Base-by-base conservation (phyloP, 2,797 vertebrate genomes). In the Diplodus puntazzo region DNA sequence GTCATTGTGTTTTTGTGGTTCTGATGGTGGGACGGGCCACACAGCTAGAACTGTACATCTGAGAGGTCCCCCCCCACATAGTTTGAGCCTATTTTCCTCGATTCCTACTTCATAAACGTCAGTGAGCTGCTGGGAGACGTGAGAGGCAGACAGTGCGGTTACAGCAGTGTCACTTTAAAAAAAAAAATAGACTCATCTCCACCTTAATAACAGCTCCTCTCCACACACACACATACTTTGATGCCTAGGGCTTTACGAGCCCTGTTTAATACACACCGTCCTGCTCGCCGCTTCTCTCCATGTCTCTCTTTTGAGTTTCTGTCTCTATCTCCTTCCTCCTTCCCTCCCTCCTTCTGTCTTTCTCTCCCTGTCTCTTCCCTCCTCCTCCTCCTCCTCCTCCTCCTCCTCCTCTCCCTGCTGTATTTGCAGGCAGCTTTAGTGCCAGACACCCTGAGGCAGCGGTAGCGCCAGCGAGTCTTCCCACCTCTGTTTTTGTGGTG, bases 401-500 rank as follows among this genome's bases (percentile, higher is more conserved):
- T 77, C 84, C 91, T 91, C 88, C 91, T 91, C 86, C 83, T 90
- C 89, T 90, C 91, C 84, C 85, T 91, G 90, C 95, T 95, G 94
- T 95, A 94, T 96, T 96, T 96, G 94, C 94, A 95, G 94, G 95
- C 95, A 94, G 95, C 94, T 95, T 96, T 94, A 94, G 95, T 93
- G 95, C 95, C 95, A 96, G 96, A 96, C 96, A 96, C 94, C 96
- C 96, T 94, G 94, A 96, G 95, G 96, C 95, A 95, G 94, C 94
- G 83, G 94, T 94, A 96, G 96, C 96, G 96, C 96, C 96, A 96
- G 95, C 88, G 90, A 96, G 96, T 96, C 96, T 96, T 96, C 95
- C 96, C 96, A 96, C 96, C 96, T 96, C 96, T 96, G 95, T 96
- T 95, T 96, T 96, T 96, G 96, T 95, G 96, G 96, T 96, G 88